These are phyloP conservation scores for rat (Rattus norvegicus) DNA, from an alignment of 2,113 vertebrate genomes.

Conservation along the genomic window GRCr8 NC_086024.1:70645001-70645500, in stretches of 20 bases:
- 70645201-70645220: not conserved
- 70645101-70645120: not conserved
- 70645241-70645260: not conserved
- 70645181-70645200: not conserved
- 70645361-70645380: fast-evolving
- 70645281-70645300: not conserved
- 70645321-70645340: not conserved
- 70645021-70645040: slow-evolving; percentile 34
- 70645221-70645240: not conserved
- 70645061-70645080: not conserved
- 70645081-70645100: not conserved
- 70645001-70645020: slow-evolving; percentile 55
- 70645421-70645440: not conserved
- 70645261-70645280: not conserved
- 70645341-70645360: not conserved
- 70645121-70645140: not conserved
- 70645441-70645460: not conserved
- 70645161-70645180: not conserved
- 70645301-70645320: not conserved
- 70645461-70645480: not conserved
- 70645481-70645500: not conserved
- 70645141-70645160: not conserved
- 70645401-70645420: not conserved
- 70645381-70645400: fast-evolving
- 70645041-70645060: slow-evolving; percentile 31